Base-by-base conservation (phyloP, 2,113 vertebrate species). In the Hemicordylus capensis region DNA sequence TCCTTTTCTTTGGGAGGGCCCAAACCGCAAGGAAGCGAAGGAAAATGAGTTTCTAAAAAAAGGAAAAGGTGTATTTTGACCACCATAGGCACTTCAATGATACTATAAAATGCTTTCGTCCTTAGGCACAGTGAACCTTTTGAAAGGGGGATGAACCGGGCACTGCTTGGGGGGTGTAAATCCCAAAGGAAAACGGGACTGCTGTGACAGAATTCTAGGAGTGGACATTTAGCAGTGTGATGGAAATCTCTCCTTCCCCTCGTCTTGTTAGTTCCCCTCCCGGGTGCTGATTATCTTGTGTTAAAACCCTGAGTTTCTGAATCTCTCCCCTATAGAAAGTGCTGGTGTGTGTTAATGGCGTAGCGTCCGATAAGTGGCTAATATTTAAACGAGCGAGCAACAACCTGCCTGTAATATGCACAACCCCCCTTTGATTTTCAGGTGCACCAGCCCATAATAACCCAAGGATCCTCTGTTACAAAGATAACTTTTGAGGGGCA, bases 401-500 rank as follows among this genome's bases (percentile, higher is more conserved):
- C 87, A 83, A 92, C 79, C 89, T 94, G 94, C 92, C 93, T 93
- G 81, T 96, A 95, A 96, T 94, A 89, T 95, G 94, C 95, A 92
- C 93, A 95, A 95, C 90, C 92, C 94, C 92, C 91, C 94, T 95
- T 95, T 97, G 86, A 92, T 95, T 96, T 94, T 95, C 95, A 97
- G 97, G 95, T 97, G 75, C 97, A 98, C 95, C 98, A 97, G 95
- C 97, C 98, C 83, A 96, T 98, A 96, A 97, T 98, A 96, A 98
- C 97, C 2, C 98, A 98, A 97, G 98, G 97, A 87, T 97, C 98
- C 90, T 97, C 97, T 37, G 97, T 99, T 96, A 98, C 98, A 87
- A 98, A 99, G 96, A 98, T 99, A 96, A 98, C 97, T 82, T 98
- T 98, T 76, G 98, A 98, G 93, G 96, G 96, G 90, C 96, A 88